Conservation (phyloP, 2,888 invertebrate species). For the Tetrapedia diversipes region DNA sequence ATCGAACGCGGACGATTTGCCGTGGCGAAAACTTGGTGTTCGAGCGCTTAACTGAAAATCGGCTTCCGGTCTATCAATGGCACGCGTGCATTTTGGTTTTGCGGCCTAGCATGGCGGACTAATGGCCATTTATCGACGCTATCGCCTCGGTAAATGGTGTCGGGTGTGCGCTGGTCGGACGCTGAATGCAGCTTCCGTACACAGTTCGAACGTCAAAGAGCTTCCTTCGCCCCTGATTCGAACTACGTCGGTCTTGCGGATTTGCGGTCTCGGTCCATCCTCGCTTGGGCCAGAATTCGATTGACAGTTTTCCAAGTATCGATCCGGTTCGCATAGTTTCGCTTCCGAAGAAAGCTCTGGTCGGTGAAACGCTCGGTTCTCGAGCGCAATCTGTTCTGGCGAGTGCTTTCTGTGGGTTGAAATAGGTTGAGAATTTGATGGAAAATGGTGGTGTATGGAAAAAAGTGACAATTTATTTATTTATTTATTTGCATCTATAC, state of each 20-base stretch:
- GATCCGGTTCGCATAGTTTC: constrained; percentile 44
- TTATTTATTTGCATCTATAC: too few relatives aligned
- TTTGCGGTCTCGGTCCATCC: constrained; percentile 62
- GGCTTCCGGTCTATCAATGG: constrained; percentile 66
- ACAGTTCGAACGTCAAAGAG: constrained; percentile 64
- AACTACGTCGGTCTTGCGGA: constrained; percentile 53
- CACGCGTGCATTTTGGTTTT: constrained; percentile 64
- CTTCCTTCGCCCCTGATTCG: constrained; percentile 61
- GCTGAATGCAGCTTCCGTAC: constrained; percentile 61
- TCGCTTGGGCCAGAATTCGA: constrained; percentile 53
- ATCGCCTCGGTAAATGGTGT: constrained; percentile 72
- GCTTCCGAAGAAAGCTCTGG: background rate
- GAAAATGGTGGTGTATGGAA: too few relatives aligned
- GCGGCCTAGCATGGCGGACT: constrained; percentile 64
- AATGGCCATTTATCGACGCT: constrained; percentile 75
- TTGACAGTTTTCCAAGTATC: constrained; percentile 53
- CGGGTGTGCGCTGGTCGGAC: constrained; percentile 56
- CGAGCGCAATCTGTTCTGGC: background rate
- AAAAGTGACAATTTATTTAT: too few relatives aligned
- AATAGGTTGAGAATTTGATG: background rate
- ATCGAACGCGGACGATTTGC: constrained; percentile 37
- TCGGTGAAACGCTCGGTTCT: background rate
- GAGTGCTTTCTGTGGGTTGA: background rate
- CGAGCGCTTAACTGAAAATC: constrained; percentile 59
- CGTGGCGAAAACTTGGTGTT: constrained; percentile 30